Evolutionary conservation across 2,888 invertebrate genomes (phyloP), one percentile per base, ranked within the genome.

Genomic region (Scelioninae gen. 1): DNA sequence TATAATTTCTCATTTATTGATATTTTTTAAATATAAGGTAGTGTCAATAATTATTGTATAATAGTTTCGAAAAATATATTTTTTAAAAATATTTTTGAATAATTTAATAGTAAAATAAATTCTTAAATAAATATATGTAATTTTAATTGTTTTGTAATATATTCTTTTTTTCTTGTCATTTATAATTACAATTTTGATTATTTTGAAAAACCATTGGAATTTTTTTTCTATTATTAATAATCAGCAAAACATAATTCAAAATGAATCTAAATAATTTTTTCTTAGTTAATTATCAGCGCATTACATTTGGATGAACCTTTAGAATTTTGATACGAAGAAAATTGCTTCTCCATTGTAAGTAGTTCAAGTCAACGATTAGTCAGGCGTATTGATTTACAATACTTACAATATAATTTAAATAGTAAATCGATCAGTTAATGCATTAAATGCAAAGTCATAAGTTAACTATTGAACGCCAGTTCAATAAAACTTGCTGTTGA

Each of bases 291-390:
- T 53, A 49, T 4, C n/a, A 49, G 38, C n/a, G 11, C 40, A 31
- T 23, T 60, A 11, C 9, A 38, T 38, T 75, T 75, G 34, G 56
- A 58, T 66, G 58, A 15, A 29, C 47, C 40, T 56, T 65, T 43
- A 49, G 23, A 23, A 4, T 23, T 23, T 23, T 2, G 53, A 31
- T 49, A 23, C 66, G 4, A 66, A 60, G 69, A 56, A 71, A 63
- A 78, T 56, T 31, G 38, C 16, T 68, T 55, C 38, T 69, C 7
- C 11, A 74, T 15, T 66, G 8, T 38, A 71, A 77, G 82, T 77
- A 82, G 82, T 82, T 62, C 72, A 66, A 77, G 72, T 82, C 82
- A 72, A 66, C 76, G 76, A 76, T 76, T 77, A 66, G 76, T 49
- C 11, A 71, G 72, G 10, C 76, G 15, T 80, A 80, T 80, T 68